phyloP scores from a whole-genome alignment of 2,113 vertebrate species.

The Engraulis encrasicolus region DNA sequence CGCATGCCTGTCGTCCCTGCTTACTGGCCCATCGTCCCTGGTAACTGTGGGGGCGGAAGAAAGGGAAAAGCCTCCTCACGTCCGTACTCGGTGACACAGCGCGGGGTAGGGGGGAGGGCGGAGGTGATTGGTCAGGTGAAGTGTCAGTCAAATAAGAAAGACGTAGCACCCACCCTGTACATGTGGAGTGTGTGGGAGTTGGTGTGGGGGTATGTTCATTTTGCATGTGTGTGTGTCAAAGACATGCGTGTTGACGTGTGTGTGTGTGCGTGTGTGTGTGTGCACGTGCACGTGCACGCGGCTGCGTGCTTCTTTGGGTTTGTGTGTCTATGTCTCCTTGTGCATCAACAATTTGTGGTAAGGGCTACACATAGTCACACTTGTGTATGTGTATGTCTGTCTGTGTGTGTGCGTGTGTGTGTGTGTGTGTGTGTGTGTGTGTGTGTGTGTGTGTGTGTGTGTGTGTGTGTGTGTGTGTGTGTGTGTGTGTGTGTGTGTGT shows the following conservation, averaged over 20 bases:
- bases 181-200: too few relatives aligned
- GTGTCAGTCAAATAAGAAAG: neutral
- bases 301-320: neutral
- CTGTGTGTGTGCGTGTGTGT: too few relatives aligned
- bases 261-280: too few relatives aligned
- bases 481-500: neutral
- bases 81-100: conserved; percentile 18
- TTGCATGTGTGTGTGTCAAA: neutral
- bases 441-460: too few relatives aligned
- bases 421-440: too few relatives aligned
- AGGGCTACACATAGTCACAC: too few relatives aligned
- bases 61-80: neutral
- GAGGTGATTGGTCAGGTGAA: neutral
- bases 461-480: neutral
- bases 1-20: conserved; percentile 63
- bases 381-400: too few relatives aligned
- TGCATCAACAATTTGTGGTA: too few relatives aligned
- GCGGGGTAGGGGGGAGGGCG: conserved; percentile 26
- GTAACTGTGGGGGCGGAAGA: neutral
- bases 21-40: conserved; percentile 32
- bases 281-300: neutral
- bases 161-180: neutral
- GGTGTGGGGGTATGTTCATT: neutral
- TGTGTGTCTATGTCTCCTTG: too few relatives aligned
- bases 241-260: too few relatives aligned